Evolutionary conservation across 2,113 vertebrate genomes (phyloP).

Genomic region (Campylomormyrus numenius): DNA sequence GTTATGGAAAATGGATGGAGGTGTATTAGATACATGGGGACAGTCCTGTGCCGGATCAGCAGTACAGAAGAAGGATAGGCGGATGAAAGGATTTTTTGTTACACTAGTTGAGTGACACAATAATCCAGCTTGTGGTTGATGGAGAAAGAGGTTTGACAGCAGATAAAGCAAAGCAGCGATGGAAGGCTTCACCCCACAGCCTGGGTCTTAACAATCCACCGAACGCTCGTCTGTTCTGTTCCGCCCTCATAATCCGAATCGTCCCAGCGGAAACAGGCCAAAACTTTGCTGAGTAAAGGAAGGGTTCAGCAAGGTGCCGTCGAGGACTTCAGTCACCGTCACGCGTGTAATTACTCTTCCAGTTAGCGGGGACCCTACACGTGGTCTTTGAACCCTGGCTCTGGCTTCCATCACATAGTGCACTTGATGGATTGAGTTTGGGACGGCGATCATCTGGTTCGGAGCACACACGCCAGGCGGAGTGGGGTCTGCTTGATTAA

Average conservation of each 20-base stretch:
- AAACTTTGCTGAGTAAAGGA: not conserved
- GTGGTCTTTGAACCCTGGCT: constrained; percentile 33
- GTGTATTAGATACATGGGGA: not conserved
- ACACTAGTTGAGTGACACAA: not conserved
- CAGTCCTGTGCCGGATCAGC: not conserved
- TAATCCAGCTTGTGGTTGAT: constrained; percentile 1
- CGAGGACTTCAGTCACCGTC: not conserved
- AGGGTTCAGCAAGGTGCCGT: not conserved
- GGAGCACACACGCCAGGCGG: constrained; percentile 31
- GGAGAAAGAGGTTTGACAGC: not conserved
- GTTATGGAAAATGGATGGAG: not conserved
- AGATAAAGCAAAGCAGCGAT: not conserved
- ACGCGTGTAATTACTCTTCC: constrained; percentile 36
- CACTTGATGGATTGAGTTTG: constrained; percentile 39
- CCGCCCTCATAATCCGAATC: not conserved
- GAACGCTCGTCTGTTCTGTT: not conserved
- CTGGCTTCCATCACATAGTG: constrained; percentile 24
- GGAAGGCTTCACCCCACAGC: not conserved
- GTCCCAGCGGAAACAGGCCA: not conserved
- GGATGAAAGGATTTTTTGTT: constrained; percentile 3
- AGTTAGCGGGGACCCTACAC: constrained; percentile 38
- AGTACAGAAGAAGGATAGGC: not conserved
- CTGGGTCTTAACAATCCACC: not conserved
- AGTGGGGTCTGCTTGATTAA: constrained; percentile 38
- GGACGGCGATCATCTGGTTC: constrained; percentile 39